phyloP scores from a whole-genome alignment of 2,888 invertebrate species.

The Andrena minutula region DNA sequence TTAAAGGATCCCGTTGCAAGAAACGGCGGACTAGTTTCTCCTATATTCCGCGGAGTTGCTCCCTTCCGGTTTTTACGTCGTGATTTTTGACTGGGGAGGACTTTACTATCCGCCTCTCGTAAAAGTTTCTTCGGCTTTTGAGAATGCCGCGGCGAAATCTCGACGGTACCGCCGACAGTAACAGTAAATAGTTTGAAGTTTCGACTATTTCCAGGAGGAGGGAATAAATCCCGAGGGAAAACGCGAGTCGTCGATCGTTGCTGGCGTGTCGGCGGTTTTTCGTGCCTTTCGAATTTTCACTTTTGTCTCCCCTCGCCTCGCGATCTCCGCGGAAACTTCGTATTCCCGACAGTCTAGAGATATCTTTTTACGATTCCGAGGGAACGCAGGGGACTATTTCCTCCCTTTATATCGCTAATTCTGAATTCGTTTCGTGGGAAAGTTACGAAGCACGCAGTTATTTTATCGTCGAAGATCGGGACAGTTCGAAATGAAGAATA shows the following conservation, averaged over 20 bases:
- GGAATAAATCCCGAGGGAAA: constrained; percentile 26
- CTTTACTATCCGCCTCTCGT: constrained; percentile 17
- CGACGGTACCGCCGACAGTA: constrained; percentile 9
- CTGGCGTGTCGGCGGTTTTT: background rate
- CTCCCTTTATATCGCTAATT: constrained; percentile 17
- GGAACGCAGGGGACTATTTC: background rate
- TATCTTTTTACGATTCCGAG: background rate
- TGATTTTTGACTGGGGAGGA: constrained; percentile 11
- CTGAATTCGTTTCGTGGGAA: background rate
- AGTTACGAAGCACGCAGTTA: background rate
- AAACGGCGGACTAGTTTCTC: background rate
- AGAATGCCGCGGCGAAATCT: constrained; percentile 29
- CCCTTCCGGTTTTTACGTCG: background rate
- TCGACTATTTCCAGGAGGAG: background rate
- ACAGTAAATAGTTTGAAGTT: constrained; percentile 43
- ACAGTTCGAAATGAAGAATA: no score
- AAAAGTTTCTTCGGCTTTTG: constrained; percentile 28
- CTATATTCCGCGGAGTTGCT: background rate
- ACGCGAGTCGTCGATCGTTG: constrained; percentile 28
- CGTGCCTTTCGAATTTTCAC: constrained; percentile 17
- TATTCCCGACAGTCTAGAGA: background rate
- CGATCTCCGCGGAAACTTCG: background rate
- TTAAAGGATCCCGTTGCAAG: background rate
- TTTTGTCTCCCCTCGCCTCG: background rate
- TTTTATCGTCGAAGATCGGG: constrained; percentile 1